Evolutionary conservation across 1,140 invertebrate genomes (phyloP).

Genomic region (Listronotus bonariensis): DNA sequence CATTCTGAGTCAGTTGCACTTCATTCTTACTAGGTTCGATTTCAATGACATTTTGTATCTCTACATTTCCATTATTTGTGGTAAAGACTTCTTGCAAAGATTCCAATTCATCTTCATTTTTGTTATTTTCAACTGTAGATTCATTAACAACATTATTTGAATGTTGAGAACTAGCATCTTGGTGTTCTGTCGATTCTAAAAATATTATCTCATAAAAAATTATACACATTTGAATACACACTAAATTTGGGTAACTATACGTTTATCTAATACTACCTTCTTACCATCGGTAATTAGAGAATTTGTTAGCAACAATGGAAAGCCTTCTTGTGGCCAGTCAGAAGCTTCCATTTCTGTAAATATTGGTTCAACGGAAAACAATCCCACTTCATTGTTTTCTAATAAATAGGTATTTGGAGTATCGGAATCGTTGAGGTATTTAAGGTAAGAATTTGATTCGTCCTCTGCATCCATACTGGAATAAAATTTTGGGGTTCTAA

Average conservation of each 20-base stretch:
- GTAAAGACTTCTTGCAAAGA: too few relatives aligned
- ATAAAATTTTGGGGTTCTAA: too few relatives aligned
- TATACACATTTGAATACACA: conserved; percentile 5
- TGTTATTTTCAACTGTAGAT: conserved; percentile 18
- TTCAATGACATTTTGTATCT: too few relatives aligned
- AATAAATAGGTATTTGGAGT: conserved; percentile 40
- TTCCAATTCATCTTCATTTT: neutral
- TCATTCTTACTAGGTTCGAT: too few relatives aligned
- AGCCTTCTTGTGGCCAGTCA: conserved; percentile 42
- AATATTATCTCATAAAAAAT: conserved; percentile 10
- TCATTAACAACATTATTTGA: conserved; percentile 35
- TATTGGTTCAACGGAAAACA: conserved; percentile 43
- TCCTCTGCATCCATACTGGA: conserved; percentile 53
- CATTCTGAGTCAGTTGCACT: too few relatives aligned
- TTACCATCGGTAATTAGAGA: conserved; percentile 40
- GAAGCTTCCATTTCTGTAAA: conserved; percentile 44
- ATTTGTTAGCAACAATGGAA: conserved; percentile 43
- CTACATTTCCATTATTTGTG: too few relatives aligned
- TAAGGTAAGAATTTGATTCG: conserved; percentile 43
- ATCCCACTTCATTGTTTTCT: conserved; percentile 40
- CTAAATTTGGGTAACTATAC: too few relatives aligned
- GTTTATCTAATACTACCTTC: neutral
- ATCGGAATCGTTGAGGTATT: conserved; percentile 40
- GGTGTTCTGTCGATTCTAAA: conserved; percentile 1
- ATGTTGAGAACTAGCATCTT: conserved; percentile 34